Base-by-base conservation (phyloP, 2,113 vertebrate species). In the Pogonocichla stellata region DNA sequence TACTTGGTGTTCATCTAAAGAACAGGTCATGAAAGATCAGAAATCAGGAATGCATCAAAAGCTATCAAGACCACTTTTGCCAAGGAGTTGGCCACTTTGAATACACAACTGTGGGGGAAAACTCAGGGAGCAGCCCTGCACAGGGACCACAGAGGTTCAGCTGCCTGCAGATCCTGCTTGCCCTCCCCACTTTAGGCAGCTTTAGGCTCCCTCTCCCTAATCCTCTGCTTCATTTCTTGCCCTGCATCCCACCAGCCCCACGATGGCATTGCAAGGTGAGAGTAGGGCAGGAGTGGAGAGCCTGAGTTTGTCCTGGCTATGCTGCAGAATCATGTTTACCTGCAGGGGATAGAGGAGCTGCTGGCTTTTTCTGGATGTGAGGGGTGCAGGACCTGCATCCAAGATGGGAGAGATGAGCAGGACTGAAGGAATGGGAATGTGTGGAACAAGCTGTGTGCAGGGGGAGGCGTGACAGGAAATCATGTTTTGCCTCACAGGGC, bases 351-450 rank as follows among this genome's bases (percentile, higher is more conserved):
- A 28, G 56, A 72, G 34, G 29, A 62, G 24, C 15, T 26, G 28
- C 2, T 31, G 22, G 12, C 36, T 70, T 48, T n/a, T 23, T 12
- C 34, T 23, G 38, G 23, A 9, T 1, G 0, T 19, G 26, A 4
- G 2, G 7, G 24, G 10, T 31, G 40, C 33, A 34, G 12, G 51
- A 56, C 53, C 38, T 0, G 0, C 6, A 43, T 38, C 17, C 26
- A 26, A 7, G 14, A 12, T 18, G 17, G 56, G 17, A 74, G 43
- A 45, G 43, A 22, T 28, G 26, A 47, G 19, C 8, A 33, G 33
- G 34, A 25, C 14, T 0, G 0, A 38, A 40, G 42, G 53, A 84
- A 34, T 1, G 1, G 38, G 60, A 72, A 31, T 0, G 1, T 42
- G 5, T 12, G 28, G 28, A 43, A 13, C 66, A 51, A 64, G 19